Conservation (phyloP, 2,113 vertebrate genomes). For the Xenopus laevis region DNA sequence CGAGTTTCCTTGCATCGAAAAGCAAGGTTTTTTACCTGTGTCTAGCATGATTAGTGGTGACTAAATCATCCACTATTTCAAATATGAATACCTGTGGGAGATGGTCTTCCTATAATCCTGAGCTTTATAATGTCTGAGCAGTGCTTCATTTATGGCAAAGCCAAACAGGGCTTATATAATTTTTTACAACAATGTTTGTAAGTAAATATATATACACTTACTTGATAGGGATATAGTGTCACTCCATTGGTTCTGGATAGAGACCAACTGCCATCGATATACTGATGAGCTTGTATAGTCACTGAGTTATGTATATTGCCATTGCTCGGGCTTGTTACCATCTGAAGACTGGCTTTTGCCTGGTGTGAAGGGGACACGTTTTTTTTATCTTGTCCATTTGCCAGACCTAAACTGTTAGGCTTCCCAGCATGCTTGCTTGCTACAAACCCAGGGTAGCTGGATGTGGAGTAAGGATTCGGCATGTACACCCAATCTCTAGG, state of each 20-base stretch:
- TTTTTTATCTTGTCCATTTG: conserved; percentile 80
- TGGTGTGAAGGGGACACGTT: conserved; percentile 76
- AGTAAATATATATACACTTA: conserved; percentile 55
- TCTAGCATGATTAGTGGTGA: no score
- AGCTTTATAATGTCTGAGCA: no score
- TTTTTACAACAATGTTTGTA: no score
- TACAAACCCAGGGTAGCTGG: conserved; percentile 67
- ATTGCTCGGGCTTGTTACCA: conserved; percentile 78
- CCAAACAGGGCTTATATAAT: no score
- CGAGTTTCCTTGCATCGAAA: no score
- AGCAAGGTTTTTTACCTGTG: no score
- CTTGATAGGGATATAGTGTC: conserved; percentile 93
- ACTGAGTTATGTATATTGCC: conserved; percentile 74
- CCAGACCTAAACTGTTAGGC: conserved; percentile 84
- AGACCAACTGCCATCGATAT: conserved; percentile 75
- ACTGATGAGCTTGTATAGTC: conserved; percentile 83
- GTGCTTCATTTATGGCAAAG: no score
- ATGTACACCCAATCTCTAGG: conserved; percentile 74
- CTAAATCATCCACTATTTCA: no score
- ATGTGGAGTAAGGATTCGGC: conserved; percentile 65
- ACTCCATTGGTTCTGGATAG: conserved; percentile 83
- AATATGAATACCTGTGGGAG: no score
- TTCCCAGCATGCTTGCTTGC: conserved; percentile 79
- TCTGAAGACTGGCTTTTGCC: conserved; percentile 72
- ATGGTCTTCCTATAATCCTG: no score